Evolutionary conservation across 2,113 vertebrate genomes (phyloP).

Genomic region (Choloepus hoffmanni): DNA sequence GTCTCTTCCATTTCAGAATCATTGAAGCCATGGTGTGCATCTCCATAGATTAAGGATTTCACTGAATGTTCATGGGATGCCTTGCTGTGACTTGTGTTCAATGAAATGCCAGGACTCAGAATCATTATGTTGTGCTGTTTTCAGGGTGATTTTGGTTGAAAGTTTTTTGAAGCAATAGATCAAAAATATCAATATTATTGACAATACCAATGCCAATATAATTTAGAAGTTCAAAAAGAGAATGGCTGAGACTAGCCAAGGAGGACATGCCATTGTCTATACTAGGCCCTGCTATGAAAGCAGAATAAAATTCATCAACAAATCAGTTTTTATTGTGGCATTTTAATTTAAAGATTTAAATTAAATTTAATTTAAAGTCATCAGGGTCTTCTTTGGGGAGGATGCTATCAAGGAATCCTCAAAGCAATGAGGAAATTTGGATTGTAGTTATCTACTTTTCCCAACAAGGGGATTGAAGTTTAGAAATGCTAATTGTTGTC

Average conservation of each 20-base stretch:
- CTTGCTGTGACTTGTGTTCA: conserved; percentile 85
- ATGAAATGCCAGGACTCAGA: conserved; percentile 90
- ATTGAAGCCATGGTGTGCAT: conserved; percentile 86
- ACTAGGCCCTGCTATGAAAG: conserved; percentile 82
- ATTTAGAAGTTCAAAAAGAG: conserved; percentile 84
- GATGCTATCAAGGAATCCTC: conserved; percentile 82
- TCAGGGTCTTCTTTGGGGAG: conserved; percentile 84
- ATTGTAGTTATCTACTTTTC: conserved; percentile 81
- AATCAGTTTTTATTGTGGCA: conserved; percentile 85
- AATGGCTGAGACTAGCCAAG: conserved; percentile 74
- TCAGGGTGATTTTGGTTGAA: conserved; percentile 85
- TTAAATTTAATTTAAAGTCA: conserved; percentile 69
- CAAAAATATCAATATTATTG: conserved; percentile 85
- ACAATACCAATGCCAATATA: conserved; percentile 69
- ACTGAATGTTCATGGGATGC: conserved; percentile 88
- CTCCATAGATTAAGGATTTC: conserved; percentile 81
- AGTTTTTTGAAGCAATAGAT: conserved; percentile 89
- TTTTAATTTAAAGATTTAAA: conserved; percentile 81
- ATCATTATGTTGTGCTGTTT: conserved; percentile 87
- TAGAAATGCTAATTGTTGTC: conserved; percentile 86
- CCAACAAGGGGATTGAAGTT: conserved; percentile 77
- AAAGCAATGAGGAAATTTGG: conserved; percentile 87
- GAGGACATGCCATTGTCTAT: conserved; percentile 63
- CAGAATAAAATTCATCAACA: conserved; percentile 89
- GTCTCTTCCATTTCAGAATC: conserved; percentile 92